These are phyloP conservation scores for Cheilosia scutellata DNA, from an alignment of 2,888 invertebrate genomes.

Conservation along the genomic window DNA sequence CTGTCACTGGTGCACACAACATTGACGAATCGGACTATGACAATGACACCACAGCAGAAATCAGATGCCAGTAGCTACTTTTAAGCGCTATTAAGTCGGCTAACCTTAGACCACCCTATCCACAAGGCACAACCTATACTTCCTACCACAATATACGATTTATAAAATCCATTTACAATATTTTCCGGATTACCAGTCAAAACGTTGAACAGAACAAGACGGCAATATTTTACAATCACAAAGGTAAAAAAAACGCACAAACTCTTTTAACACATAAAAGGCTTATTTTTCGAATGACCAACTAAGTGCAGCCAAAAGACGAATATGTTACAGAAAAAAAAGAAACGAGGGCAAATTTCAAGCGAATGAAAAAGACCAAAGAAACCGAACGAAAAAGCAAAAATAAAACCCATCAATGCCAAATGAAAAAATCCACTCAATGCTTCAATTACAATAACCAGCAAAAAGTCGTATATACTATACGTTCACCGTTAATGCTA, in stretches of 20 bases:
- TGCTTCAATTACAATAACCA: conserved; percentile 71
- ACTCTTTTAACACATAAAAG: conserved; percentile 26
- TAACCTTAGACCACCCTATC: too few relatives aligned
- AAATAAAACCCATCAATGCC: conserved; percentile 55
- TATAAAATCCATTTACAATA: too few relatives aligned
- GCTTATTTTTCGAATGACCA: conserved; percentile 18
- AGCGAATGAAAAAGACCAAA: conserved; percentile 36
- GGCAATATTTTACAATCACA: not conserved
- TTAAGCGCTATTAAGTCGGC: too few relatives aligned
- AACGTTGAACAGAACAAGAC: too few relatives aligned
- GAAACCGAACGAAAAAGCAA: conserved; percentile 1
- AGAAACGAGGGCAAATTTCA: conserved; percentile 47
- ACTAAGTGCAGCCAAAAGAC: conserved; percentile 20
- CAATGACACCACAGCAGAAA: too few relatives aligned
- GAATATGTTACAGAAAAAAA: conserved; percentile 4
- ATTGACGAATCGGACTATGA: too few relatives aligned
- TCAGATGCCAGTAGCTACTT: too few relatives aligned
- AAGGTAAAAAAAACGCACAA: not conserved
- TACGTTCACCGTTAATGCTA: conserved; percentile 59
- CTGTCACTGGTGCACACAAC: too few relatives aligned
- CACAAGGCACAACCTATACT: too few relatives aligned
- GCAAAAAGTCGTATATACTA: conserved; percentile 51
- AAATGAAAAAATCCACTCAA: conserved; percentile 69
- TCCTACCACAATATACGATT: too few relatives aligned
- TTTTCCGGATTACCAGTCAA: too few relatives aligned